Percentiles rank a stretch among this genome's conserved stretches.
Evolutionary conservation across 2,888 invertebrate genomes (phyloP).

Genomic region (Fissipunctia ypsillon): DNA sequence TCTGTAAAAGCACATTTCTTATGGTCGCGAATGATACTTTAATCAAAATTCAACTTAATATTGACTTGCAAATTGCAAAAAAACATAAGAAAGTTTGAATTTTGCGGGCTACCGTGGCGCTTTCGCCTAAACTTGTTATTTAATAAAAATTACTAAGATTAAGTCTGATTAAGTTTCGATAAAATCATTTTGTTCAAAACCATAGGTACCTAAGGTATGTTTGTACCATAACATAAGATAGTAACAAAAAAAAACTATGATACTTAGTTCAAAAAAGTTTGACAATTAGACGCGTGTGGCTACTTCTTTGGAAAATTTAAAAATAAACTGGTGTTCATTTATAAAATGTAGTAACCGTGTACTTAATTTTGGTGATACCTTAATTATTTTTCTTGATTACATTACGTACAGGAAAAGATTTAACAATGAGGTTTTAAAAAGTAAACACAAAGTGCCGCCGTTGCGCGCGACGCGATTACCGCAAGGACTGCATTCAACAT

Average conservation of each 20-base stretch:
- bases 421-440: background rate
- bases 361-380: background rate
- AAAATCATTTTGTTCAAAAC: background rate
- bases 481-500: too few species aligned
- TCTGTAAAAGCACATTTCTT: too few species aligned
- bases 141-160: background rate
- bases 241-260: background rate
- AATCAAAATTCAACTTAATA: too few species aligned
- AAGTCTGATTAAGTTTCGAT: too few species aligned
- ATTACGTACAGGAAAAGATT: background rate
- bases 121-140: too few species aligned
- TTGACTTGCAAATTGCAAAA: too few species aligned
- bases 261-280: background rate
- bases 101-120: too few species aligned
- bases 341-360: background rate
- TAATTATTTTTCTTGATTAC: background rate
- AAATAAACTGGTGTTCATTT: background rate
- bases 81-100: too few species aligned
- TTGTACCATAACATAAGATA: background rate
- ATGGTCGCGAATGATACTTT: too few species aligned
- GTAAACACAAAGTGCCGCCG: constrained; percentile 1
- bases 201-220: background rate
- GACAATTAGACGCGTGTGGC: background rate
- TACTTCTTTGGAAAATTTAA: background rate
- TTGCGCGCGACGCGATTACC: too few species aligned